phyloP scores from a whole-genome alignment of 2,888 invertebrate genomes.

The Hydriomena furcata region DNA sequence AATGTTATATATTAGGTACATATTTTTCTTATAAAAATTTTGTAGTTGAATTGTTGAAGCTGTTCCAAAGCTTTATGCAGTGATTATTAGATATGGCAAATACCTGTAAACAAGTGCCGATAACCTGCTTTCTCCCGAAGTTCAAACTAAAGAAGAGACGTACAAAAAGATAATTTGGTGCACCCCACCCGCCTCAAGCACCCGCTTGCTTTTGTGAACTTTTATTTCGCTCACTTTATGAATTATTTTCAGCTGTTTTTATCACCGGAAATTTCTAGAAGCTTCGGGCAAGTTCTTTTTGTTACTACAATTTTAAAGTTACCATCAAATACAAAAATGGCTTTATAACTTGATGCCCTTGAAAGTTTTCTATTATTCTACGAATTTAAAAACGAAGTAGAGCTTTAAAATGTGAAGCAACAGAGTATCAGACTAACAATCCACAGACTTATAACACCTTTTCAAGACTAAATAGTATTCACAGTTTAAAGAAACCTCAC shows the following conservation, averaged over 20 bases:
- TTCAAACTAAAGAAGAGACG: constrained; percentile 66
- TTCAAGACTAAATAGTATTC: background rate
- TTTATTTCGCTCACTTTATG: constrained; percentile 77
- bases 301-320: no score
- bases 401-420: no score
- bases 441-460: no score
- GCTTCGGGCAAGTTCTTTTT: constrained; percentile 51
- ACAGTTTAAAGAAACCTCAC: constrained; percentile 1
- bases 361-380: no score
- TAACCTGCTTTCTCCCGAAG: background rate
- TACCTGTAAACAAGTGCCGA: background rate
- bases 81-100: background rate
- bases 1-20: no score
- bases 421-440: background rate
- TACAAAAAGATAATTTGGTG: constrained; percentile 77
- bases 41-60: no score
- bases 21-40: no score
- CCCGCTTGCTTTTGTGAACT: constrained; percentile 79
- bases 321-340: no score
- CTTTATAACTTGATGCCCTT: no score
- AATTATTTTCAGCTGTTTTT: constrained; percentile 80
- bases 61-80: no score
- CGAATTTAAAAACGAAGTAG: no score
- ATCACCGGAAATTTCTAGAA: constrained; percentile 65
- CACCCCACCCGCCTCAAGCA: constrained; percentile 59